Percentiles rank a stretch among this genome's conserved stretches.
These are phyloP conservation scores for Drosophila emarginata DNA, from an alignment of 2,888 invertebrate genomes.

Conservation along the genomic window DNA sequence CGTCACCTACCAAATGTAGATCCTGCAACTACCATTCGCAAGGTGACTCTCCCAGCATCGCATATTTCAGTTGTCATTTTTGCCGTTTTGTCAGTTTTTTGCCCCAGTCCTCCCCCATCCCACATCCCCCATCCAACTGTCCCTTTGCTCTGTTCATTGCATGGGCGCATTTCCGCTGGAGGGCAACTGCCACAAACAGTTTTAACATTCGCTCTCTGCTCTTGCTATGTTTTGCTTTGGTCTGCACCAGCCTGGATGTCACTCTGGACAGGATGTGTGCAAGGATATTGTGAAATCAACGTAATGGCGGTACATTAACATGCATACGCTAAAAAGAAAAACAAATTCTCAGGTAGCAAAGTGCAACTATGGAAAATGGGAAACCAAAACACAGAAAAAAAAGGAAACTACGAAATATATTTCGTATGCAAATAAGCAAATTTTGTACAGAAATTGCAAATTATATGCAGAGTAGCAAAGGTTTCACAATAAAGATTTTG, in stretches of 20 bases:
- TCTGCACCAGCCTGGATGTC: slow-evolving; percentile 17
- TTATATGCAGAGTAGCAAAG: not conserved
- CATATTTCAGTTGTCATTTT: slow-evolving; percentile 73
- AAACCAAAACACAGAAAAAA: not conserved
- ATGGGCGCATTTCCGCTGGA: slow-evolving; percentile 69
- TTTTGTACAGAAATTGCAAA: not conserved
- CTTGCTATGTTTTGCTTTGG: slow-evolving; percentile 18
- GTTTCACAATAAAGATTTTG: not conserved
- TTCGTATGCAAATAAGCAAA: not conserved
- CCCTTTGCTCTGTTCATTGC: slow-evolving; percentile 19
- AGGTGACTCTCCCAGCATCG: slow-evolving; percentile 55
- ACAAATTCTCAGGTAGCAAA: not conserved
- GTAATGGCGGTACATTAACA: slow-evolving; percentile 73
- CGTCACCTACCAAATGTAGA: slow-evolving; percentile 34
- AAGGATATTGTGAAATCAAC: slow-evolving; percentile 77
- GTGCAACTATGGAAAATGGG: not conserved
- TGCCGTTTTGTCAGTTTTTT: slow-evolving; percentile 69
- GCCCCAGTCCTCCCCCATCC: not conserved
- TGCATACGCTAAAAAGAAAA: slow-evolving; percentile 52
- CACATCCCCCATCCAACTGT: not conserved
- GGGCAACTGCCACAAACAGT: slow-evolving; percentile 75
- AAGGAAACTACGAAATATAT: not conserved
- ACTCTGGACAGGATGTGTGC: slow-evolving; percentile 70
- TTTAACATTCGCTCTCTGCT: slow-evolving; percentile 64
- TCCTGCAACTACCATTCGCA: slow-evolving; percentile 35